Evolutionary conservation across 2,888 invertebrate genomes (phyloP).

Genomic region (Priocnemis perturbator): DNA sequence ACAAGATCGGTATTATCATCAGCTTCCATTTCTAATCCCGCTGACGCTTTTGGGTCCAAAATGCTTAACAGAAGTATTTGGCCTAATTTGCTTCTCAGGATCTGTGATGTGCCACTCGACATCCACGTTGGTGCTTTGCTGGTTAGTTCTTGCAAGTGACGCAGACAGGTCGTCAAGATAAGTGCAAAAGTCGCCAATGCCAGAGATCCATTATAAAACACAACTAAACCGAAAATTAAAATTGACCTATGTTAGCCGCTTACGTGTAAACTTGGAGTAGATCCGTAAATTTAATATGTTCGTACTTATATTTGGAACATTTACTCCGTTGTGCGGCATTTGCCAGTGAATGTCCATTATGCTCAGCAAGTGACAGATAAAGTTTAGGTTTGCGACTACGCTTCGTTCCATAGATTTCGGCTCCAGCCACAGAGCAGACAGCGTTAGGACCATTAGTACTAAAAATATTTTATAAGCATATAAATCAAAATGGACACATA

Average conservation of each 20-base stretch:
- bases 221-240: constrained; percentile 51
- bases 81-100: constrained; percentile 62
- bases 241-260: neutral
- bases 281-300: neutral
- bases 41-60: constrained; percentile 62
- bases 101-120: constrained; percentile 38
- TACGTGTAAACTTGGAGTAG: neutral
- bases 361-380: constrained; percentile 79
- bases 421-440: constrained; percentile 78
- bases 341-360: constrained; percentile 78
- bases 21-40: constrained; percentile 52
- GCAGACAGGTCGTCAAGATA: constrained; percentile 45
- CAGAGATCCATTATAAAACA: constrained; percentile 63
- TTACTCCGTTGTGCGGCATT: constrained; percentile 77
- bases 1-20: constrained; percentile 59
- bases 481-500: neutral
- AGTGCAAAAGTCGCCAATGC: constrained; percentile 52
- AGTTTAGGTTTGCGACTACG: constrained; percentile 77
- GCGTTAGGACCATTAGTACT: constrained; percentile 78
- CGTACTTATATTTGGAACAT: constrained; percentile 56
- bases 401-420: constrained; percentile 78
- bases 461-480: constrained; percentile 10
- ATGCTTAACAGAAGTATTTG: constrained; percentile 61
- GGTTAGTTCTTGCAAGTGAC: constrained; percentile 52
- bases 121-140: constrained; percentile 60